These are phyloP conservation scores for Delichon dasypus DNA, from an alignment of 2,797 vertebrate species.

Conservation along the genomic window DNA sequence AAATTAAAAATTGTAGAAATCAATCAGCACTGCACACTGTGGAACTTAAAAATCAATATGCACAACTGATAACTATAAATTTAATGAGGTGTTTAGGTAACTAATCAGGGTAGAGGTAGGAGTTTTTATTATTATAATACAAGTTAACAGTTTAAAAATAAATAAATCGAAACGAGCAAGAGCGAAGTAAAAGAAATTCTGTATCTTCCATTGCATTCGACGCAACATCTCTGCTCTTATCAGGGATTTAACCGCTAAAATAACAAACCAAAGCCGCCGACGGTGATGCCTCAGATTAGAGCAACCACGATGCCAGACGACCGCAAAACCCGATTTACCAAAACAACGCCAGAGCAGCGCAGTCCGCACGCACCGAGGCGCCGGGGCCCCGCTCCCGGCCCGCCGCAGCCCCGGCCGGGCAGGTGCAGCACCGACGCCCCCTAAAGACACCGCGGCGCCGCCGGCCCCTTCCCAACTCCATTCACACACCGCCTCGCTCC, in stretches of 20 bases:
- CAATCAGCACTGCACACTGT: not conserved
- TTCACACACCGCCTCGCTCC: not conserved
- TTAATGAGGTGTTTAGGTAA: not conserved
- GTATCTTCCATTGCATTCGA: not conserved
- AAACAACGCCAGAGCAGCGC: not conserved
- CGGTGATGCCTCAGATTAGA: not conserved
- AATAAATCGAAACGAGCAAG: not conserved
- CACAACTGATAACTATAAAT: not conserved
- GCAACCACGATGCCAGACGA: not conserved
- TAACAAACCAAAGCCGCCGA: not conserved
- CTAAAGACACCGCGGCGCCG: not conserved
- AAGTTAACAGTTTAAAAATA: not conserved
- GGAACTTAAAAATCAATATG: not conserved
- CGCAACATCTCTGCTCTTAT: rapidly evolving
- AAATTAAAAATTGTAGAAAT: not conserved
- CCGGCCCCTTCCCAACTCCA: not conserved
- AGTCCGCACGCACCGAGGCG: rapidly evolving
- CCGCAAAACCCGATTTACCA: not conserved
- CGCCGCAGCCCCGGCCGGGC: not conserved
- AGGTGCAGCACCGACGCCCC: constrained; percentile 52
- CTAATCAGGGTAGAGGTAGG: not conserved
- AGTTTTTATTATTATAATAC: not conserved
- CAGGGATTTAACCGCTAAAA: not conserved
- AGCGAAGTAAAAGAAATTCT: not conserved
- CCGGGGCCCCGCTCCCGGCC: not conserved